These are phyloP conservation scores for Pantherophis guttatus DNA, from an alignment of 2,113 vertebrate species.

Conservation along the genomic window DNA sequence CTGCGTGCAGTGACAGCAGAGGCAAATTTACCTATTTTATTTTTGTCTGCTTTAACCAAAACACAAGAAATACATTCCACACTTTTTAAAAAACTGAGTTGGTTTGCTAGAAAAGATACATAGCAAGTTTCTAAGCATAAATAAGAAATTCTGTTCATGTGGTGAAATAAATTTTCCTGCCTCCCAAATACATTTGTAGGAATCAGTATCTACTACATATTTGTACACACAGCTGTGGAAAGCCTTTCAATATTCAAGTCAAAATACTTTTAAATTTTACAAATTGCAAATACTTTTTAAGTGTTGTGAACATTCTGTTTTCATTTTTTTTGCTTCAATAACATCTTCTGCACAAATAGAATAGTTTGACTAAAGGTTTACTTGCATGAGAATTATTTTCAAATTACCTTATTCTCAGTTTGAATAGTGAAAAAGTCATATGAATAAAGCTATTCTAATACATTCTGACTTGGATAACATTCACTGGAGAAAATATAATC, in stretches of 20 bases:
- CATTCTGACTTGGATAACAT: neutral
- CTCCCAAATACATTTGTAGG: neutral
- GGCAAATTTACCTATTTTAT: conserved; percentile 37
- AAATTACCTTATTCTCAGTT: neutral
- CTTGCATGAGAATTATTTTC: neutral
- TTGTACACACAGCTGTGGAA: neutral
- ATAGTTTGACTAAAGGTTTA: neutral
- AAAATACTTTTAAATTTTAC: neutral
- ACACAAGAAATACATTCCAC: conserved; percentile 9
- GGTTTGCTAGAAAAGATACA: neutral
- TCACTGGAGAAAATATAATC: neutral
- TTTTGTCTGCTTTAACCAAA: conserved; percentile 41
- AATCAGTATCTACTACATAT: conserved; percentile 6
- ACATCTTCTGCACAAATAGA: neutral
- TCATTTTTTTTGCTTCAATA: neutral
- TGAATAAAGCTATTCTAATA: neutral
- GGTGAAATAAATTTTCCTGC: conserved; percentile 14
- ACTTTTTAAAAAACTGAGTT: neutral
- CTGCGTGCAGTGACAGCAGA: conserved; percentile 26
- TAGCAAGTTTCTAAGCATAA: conserved; percentile 17
- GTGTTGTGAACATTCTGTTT: neutral
- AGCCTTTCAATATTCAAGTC: neutral
- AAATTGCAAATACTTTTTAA: neutral
- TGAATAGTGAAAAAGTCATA: neutral
- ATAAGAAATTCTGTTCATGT: conserved; percentile 13